phyloP scores from a whole-genome alignment of 2,888 invertebrate species.

The Malacosoma neustria region DNA sequence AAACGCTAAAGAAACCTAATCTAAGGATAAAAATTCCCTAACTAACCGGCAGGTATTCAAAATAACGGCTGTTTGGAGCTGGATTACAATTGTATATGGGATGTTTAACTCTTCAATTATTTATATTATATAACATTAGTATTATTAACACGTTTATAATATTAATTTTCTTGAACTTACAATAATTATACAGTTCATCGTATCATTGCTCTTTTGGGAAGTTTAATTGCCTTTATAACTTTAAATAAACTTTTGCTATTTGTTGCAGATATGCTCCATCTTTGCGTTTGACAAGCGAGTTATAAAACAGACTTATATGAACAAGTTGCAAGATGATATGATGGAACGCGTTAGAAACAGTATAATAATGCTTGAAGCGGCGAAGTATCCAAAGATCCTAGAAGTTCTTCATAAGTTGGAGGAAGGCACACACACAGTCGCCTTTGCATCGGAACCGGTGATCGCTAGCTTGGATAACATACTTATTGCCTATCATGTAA shows the following conservation, averaged over 20 bases:
- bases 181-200: no score
- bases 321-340: constrained; percentile 91
- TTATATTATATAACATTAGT: no score
- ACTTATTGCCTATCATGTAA: constrained; percentile 87
- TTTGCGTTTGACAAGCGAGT: constrained; percentile 92
- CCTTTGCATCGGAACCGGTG: constrained; percentile 95
- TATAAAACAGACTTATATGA: constrained; percentile 91
- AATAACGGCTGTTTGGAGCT: no score
- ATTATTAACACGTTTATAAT: no score
- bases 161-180: no score
- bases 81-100: no score
- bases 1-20: no score
- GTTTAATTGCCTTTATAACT: no score
- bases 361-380: constrained; percentile 83
- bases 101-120: no score
- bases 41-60: no score
- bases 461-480: constrained; percentile 92
- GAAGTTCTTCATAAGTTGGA: constrained; percentile 83
- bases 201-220: no score
- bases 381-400: constrained; percentile 82
- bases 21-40: no score
- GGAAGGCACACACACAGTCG: constrained; percentile 90
- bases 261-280: constrained; percentile 86
- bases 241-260: constrained; percentile 2
- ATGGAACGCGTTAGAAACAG: constrained; percentile 89